Evolutionary conservation across 2,113 vertebrate genomes (phyloP).

Genomic region (Malurus alboscapulatus): DNA sequence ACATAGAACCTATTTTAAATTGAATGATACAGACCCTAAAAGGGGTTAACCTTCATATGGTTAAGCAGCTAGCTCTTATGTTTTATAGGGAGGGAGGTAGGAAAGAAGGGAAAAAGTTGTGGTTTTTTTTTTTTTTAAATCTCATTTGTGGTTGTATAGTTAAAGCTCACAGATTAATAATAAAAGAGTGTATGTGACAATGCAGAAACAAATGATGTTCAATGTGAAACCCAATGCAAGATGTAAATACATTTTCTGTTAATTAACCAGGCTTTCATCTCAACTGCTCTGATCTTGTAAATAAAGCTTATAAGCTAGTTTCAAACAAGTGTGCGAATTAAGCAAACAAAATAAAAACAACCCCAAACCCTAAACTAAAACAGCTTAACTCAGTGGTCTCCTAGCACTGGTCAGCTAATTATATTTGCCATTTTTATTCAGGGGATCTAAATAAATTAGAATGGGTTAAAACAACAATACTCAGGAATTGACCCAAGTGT

Average conservation of each 20-base stretch:
- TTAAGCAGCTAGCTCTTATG: background rate
- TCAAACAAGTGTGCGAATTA: constrained; percentile 35
- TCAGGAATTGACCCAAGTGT: constrained; percentile 54
- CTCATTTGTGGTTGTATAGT: background rate
- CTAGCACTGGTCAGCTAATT: constrained; percentile 66
- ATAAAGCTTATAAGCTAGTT: constrained; percentile 50
- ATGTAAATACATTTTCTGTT: constrained; percentile 49
- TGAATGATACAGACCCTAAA: background rate
- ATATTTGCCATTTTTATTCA: constrained; percentile 65
- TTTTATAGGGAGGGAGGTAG: background rate
- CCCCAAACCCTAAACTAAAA: background rate
- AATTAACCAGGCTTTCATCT: constrained; percentile 70
- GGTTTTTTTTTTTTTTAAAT: background rate
- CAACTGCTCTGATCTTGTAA: constrained; percentile 48
- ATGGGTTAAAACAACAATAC: constrained; percentile 78
- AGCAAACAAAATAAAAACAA: background rate
- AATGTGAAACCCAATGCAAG: constrained; percentile 31
- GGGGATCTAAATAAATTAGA: constrained; percentile 70
- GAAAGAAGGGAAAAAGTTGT: background rate
- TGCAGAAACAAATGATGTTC: constrained; percentile 35
- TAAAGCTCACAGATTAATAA: constrained; percentile 6
- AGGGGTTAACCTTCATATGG: background rate
- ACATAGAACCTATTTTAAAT: background rate
- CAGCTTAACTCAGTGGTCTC: background rate
- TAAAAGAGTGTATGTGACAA: background rate